These are phyloP conservation scores for Drosophila formosana DNA, from an alignment of 2,888 invertebrate species.

Conservation along the genomic window DNA sequence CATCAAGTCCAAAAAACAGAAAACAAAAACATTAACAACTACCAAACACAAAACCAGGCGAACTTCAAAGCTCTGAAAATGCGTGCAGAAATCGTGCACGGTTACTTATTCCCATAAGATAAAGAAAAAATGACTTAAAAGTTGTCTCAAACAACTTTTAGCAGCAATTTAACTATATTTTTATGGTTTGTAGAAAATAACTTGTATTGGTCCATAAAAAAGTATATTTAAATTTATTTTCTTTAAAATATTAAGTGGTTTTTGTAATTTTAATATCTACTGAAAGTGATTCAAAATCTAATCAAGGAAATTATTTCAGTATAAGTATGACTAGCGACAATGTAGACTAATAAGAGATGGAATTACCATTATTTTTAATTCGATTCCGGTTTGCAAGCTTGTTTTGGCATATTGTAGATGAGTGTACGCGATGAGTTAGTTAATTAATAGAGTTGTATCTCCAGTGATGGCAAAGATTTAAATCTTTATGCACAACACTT, in stretches of 20 bases:
- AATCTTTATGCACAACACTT: constrained; percentile 43
- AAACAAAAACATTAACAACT: constrained; percentile 23
- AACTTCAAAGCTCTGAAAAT: constrained; percentile 64
- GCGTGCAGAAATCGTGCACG: constrained; percentile 71
- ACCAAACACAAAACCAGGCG: constrained; percentile 36
- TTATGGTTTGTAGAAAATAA: constrained; percentile 6
- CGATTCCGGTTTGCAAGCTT: constrained; percentile 11
- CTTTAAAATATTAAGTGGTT: background rate
- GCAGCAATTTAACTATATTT: background rate
- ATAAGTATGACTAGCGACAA: background rate
- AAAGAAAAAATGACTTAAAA: constrained; percentile 27
- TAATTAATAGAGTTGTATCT: constrained; percentile 5
- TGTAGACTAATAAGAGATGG: background rate
- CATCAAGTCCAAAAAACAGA: constrained; percentile 44
- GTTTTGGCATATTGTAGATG: background rate
- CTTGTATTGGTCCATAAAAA: background rate
- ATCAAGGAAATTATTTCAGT: background rate
- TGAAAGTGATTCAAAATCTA: background rate
- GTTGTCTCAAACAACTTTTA: constrained; percentile 59
- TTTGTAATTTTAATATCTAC: background rate
- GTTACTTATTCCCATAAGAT: constrained; percentile 26
- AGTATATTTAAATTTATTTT: background rate
- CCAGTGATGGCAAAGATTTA: constrained; percentile 31
- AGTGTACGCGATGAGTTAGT: background rate
- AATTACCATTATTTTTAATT: background rate